Evolutionary conservation across 1,140 invertebrate genomes (phyloP).

Genomic region (Nomia melanderi): DNA sequence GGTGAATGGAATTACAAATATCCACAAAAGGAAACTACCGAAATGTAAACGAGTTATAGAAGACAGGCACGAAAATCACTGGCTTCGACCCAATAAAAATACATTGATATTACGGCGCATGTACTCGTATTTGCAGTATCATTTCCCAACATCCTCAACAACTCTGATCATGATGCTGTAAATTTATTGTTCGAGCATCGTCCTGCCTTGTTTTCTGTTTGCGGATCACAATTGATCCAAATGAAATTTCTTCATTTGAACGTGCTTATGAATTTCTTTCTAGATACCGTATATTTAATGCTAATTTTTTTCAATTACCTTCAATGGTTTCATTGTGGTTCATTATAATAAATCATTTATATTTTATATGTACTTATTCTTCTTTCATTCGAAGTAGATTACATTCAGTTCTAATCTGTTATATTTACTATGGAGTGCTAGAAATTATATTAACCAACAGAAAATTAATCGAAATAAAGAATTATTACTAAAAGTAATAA

Average conservation of each 20-base stretch:
- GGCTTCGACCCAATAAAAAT: constrained; percentile 37
- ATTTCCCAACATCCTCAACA: not conserved
- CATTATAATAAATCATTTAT: too few species aligned
- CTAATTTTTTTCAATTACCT: too few species aligned
- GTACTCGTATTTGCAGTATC: not conserved
- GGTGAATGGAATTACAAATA: constrained; percentile 26
- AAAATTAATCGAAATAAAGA: too few species aligned
- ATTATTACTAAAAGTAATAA: too few species aligned
- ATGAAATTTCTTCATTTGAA: not conserved
- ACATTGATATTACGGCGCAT: not conserved
- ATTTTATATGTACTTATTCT: too few species aligned
- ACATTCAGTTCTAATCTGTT: too few species aligned
- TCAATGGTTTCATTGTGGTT: too few species aligned
- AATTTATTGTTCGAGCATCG: not conserved
- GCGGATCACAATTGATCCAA: not conserved
- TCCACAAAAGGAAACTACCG: constrained; percentile 8
- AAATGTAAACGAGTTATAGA: constrained; percentile 37
- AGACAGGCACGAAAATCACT: constrained; percentile 31
- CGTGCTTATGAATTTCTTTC: too few species aligned
- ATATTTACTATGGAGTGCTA: too few species aligned
- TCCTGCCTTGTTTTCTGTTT: not conserved
- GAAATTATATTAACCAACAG: too few species aligned
- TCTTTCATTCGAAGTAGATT: too few species aligned
- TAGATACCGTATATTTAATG: too few species aligned
- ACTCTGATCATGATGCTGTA: constrained; percentile 8